Evolutionary conservation across 2,888 invertebrate genomes (phyloP), one percentile per base, ranked within the genome.

Genomic region (Seira sanloemensis): DNA sequence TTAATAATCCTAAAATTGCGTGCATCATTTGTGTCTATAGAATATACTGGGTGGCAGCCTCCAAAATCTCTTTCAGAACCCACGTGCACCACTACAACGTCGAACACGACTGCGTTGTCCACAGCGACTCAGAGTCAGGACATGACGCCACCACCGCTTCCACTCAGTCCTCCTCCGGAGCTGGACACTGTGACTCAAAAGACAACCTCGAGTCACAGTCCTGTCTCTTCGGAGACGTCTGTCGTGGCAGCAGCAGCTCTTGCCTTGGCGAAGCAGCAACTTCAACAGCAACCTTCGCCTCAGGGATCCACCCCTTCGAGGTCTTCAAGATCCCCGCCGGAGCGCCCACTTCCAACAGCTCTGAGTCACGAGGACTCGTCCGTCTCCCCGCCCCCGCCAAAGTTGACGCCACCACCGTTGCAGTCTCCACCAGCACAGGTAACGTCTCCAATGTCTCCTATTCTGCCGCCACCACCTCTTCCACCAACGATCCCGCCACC

Each of bases 41-140:
- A 88, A 90, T 86, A 91, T 92, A 85, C 90, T 97, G 90, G 96
- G 97, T 4, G 97, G 97, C 58, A 96, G 96, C 87, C 93, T 97
- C 81, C 96, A 96, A 91, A 96, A 96, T 91, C 92, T 97, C 74
- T 93, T 95, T 87, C 88, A 87, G 85, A 93, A 94, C 1, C 94
- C 18, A 91, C 95, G 12, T 96, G 95, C 54, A 87, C 89, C 25
- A 89, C 88, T 5, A 86, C 89, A 21, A 86, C 89, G 16, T 85
- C 84, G 16, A 78, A 78, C 54, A 65, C 67, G 0, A 73, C 85
- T 7, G 68, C 69, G 26, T 16, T 75, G 1, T 80, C 80, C 9
- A 76, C 73, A 19, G 73, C 80, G 12, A 72, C 72, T n/a, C 80
- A 74, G n/a, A 84, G 86, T 62, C 78, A 89, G 85, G 89, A 88